phyloP scores from a whole-genome alignment of 1,140 invertebrate genomes.

The Drosophila nikananu region DNA sequence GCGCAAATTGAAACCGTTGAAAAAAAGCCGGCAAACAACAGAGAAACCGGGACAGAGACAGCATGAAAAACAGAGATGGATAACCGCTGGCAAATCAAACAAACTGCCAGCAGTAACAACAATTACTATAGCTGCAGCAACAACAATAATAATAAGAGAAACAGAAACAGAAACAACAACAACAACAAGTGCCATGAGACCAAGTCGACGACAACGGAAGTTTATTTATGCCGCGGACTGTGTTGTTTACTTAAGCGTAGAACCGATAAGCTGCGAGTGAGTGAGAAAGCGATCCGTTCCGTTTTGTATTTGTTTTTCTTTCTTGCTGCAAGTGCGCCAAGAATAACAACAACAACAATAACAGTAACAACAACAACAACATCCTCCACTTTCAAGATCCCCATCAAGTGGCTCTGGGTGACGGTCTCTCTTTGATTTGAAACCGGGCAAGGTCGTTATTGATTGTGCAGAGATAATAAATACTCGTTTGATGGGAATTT shows the following conservation, averaged over 20 bases:
- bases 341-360: constrained; percentile 29
- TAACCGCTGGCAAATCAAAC: constrained; percentile 59
- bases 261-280: constrained; percentile 62
- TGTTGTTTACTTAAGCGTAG: constrained; percentile 72
- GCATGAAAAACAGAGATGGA: constrained; percentile 18
- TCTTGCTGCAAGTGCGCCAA: constrained; percentile 33
- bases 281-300: constrained; percentile 24
- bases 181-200: constrained; percentile 35
- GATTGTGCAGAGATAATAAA: constrained; percentile 37
- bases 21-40: constrained; percentile 56
- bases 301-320: constrained; percentile 36
- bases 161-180: constrained; percentile 11
- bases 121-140: constrained; percentile 23
- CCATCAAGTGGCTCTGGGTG: constrained; percentile 14
- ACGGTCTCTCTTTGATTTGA: constrained; percentile 51
- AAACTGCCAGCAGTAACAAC: constrained; percentile 37
- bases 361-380: constrained; percentile 17
- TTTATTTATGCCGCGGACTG: constrained; percentile 74
- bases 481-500: constrained; percentile 1
- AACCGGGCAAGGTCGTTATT: constrained; percentile 76
- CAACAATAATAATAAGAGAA: constrained; percentile 37
- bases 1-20: constrained; percentile 31
- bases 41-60: constrained; percentile 33
- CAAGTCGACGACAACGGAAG: constrained; percentile 67
- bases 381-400: constrained; percentile 29